Conservation (phyloP, 2,797 vertebrate genomes). For the Spizella passerina region DNA sequence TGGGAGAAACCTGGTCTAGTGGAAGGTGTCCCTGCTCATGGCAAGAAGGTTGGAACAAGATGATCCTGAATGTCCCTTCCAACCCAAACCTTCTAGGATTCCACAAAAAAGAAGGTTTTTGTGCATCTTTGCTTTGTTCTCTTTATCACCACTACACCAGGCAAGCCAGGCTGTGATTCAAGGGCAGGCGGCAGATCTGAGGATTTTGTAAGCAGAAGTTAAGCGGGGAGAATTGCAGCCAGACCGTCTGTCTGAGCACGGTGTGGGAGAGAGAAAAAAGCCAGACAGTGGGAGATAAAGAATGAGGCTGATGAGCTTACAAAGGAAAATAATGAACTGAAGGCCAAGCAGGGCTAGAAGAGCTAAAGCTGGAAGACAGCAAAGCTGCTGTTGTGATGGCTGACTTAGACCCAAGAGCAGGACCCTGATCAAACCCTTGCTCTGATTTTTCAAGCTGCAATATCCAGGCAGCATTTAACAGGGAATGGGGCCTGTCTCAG, state of each 20-base stretch:
- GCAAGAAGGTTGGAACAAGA: neutral
- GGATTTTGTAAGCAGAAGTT: conserved; percentile 26
- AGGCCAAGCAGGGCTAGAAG: conserved; percentile 12
- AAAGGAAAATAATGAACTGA: conserved; percentile 17
- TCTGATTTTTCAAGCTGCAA: neutral
- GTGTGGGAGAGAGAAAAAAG: conserved; percentile 30
- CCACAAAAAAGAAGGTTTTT: neutral
- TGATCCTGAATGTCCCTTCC: neutral
- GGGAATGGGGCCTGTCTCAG: neutral
- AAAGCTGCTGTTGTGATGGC: neutral
- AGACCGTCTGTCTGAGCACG: neutral
- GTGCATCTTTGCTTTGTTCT: neutral
- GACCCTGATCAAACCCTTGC: accelerated
- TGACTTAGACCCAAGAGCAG: neutral
- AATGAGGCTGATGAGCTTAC: neutral
- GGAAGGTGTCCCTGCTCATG: neutral
- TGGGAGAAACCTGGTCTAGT: neutral
- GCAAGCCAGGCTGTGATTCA: neutral
- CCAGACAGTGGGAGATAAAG: conserved; percentile 21
- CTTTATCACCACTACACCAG: neutral
- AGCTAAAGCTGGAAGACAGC: neutral
- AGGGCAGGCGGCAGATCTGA: neutral
- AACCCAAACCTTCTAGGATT: neutral
- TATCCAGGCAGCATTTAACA: neutral
- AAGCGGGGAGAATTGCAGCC: neutral